Conservation (phyloP, 30 jellyfish, hydroid and myxozoan species). For the Hydractinia echinata region DNA sequence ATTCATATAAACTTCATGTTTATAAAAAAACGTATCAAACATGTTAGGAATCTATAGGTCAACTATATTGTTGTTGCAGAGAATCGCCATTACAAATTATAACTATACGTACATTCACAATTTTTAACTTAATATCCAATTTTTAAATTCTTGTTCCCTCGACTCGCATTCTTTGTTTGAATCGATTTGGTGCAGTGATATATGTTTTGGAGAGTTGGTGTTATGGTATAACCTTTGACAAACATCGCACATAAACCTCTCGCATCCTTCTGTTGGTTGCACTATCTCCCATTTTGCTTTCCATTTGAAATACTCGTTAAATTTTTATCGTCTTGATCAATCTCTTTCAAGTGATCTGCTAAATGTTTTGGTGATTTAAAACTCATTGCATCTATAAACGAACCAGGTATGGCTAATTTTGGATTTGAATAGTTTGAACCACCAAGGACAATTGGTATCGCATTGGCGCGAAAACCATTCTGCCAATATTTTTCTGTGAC, state of each 20-base stretch:
- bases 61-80: too few species aligned
- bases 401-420: conserved; percentile 74
- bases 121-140: too few species aligned
- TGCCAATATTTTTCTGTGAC: conserved; percentile 79
- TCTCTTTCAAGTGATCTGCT: conserved; percentile 41
- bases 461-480: conserved; percentile 30
- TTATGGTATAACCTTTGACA: not conserved
- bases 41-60: too few species aligned
- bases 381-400: conserved; percentile 53
- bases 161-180: too few species aligned
- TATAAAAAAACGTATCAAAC: too few species aligned
- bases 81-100: too few species aligned
- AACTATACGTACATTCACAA: too few species aligned
- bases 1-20: too few species aligned
- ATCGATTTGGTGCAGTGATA: too few species aligned
- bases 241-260: not conserved
- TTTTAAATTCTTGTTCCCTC: too few species aligned
- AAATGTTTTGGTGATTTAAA: conserved; percentile 40
- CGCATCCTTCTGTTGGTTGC: not conserved
- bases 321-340: conserved; percentile 64
- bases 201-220: too few species aligned
- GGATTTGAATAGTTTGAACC: conserved; percentile 55
- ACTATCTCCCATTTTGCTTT: conserved; percentile 26
- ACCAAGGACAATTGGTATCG: conserved; percentile 78
- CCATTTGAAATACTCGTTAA: conserved; percentile 74